Evolutionary conservation across 2,797 vertebrate genomes (phyloP).

Genomic region (Glossophaga mutica): DNA sequence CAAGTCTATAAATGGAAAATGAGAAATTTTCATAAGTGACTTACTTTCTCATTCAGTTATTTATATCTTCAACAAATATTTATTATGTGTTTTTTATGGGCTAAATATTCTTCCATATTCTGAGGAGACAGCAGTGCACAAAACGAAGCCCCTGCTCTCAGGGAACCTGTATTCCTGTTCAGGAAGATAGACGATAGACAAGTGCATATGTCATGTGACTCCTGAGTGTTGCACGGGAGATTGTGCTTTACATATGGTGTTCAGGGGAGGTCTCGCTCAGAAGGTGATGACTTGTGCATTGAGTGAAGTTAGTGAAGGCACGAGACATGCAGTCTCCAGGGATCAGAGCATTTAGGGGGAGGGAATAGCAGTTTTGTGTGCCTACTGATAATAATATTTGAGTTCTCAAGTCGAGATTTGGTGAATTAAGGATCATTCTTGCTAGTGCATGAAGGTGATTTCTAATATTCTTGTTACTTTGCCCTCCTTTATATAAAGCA

Average conservation of each 20-base stretch:
- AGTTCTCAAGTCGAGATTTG: background rate
- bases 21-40: background rate
- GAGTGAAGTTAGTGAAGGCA: background rate
- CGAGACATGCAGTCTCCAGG: background rate
- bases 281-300: background rate
- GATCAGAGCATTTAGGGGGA: background rate
- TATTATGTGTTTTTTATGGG: background rate
- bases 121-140: background rate
- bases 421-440: background rate
- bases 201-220: background rate
- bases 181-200: background rate
- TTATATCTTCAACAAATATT: background rate
- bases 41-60: background rate
- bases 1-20: slow-evolving; percentile 34
- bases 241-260: background rate
- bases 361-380: background rate
- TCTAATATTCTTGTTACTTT: background rate
- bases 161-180: background rate
- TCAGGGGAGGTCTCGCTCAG: background rate
- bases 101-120: background rate
- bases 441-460: background rate
- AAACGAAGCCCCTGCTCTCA: background rate
- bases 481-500: background rate
- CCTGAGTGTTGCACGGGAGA: background rate
- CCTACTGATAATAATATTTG: background rate